Base-by-base conservation (phyloP, 2,797 vertebrate species). In the Lagodon rhomboides region DNA sequence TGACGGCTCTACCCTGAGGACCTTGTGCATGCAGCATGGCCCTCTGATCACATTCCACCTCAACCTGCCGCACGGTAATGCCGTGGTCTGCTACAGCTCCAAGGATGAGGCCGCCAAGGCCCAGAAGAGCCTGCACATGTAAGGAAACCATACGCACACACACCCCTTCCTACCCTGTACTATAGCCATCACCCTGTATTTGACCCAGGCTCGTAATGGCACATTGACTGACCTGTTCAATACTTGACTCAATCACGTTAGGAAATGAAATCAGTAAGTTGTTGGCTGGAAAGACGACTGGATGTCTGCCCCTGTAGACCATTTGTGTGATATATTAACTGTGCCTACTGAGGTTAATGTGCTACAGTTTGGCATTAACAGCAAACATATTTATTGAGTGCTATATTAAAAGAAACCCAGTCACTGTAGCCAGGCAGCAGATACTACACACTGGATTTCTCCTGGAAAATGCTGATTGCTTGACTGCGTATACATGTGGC, bases 81-180 rank as follows among this genome's bases (percentile, higher is more conserved):
- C 97, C 38, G 97, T 99, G 91, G 98, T 99, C 85, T 97, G 98
- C 92, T 99, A 99, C 95, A 99, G 97, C 94, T 98, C 98, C 91
- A 98, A 98, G 96, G 98, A 99, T 63, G 98, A 99, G 87, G 98
- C 98, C 25, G 96, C 97, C 85, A 99, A 99, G 94, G 98, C 98
- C 94, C 98, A 99, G 90, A 99, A 99, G 92, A 99, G 98, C 94
- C 96, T 99, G 94, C 98, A 99, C 96, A 99, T 99, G 98, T 99
- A 94, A 3, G 97, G 6, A 23, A 61, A 18, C 25, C 43, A 27
- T 23, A 23, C 30, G 27, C 3, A 46, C 68, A 11, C 7, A 17
- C 25, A 17, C 25, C 34, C 23, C 55, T 30, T 53, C 34, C 13
- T 13, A 25, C 34, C 11, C 8, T 34, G 4, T 72, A 20, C 22